Conservation (phyloP, 2,797 vertebrate genomes). For the Hoplostethus atlanticus region DNA sequence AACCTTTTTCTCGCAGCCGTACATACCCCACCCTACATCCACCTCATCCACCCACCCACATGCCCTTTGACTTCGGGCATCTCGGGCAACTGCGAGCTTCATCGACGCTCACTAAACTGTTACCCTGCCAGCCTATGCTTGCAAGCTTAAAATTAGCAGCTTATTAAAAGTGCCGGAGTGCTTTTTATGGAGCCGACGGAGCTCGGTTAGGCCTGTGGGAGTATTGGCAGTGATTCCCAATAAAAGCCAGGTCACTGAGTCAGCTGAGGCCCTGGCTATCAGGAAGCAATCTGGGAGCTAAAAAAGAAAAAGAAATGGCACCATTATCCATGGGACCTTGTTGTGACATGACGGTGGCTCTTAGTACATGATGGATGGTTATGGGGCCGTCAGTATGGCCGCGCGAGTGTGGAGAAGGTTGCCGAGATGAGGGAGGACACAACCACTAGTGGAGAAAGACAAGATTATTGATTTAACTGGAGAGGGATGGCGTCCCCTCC, state of each 20-base stretch:
- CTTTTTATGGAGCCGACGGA: conserved; percentile 30
- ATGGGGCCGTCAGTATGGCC: not conserved
- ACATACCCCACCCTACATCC: not conserved
- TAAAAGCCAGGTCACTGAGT: conserved; percentile 28
- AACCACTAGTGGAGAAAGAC: conserved; percentile 16
- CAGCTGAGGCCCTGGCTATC: not conserved
- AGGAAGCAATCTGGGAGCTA: not conserved
- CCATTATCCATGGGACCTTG: not conserved
- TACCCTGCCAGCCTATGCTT: conserved; percentile 29
- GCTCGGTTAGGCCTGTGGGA: not conserved
- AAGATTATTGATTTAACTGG: conserved; percentile 28
- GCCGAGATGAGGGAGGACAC: not conserved
- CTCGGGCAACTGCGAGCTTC: conserved; percentile 21
- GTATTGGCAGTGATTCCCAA: not conserved
- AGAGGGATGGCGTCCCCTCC: conserved; percentile 5
- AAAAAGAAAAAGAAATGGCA: not conserved
- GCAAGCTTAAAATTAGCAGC: conserved; percentile 54
- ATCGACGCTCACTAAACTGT: conserved; percentile 29
- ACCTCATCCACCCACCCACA: conserved; percentile 14
- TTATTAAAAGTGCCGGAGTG: conserved; percentile 47
- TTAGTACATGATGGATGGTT: not conserved
- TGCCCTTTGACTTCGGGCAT: conserved; percentile 29
- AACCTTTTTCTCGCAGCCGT: no score
- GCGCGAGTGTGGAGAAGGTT: conserved; percentile 4
- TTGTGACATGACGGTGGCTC: not conserved